Evolutionary conservation across 2,113 vertebrate species (phyloP).

Genomic region (Telmatochromis bifrenatus): DNA sequence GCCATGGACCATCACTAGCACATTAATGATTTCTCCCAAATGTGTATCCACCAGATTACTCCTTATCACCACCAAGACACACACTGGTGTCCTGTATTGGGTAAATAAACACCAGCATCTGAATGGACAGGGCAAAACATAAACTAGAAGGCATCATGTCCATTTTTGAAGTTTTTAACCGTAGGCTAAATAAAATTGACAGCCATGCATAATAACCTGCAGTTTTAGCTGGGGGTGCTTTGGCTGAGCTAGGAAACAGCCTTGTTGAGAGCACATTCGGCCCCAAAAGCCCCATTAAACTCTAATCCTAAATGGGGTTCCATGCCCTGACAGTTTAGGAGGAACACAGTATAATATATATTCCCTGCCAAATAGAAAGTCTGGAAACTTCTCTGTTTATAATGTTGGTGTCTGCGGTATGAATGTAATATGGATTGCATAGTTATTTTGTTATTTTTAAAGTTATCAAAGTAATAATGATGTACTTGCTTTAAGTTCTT

Average conservation of each 20-base stretch:
- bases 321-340: slow-evolving; percentile 49
- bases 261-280: slow-evolving; percentile 59
- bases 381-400: not conserved
- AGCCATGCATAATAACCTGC: slow-evolving; percentile 71
- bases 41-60: slow-evolving; percentile 61
- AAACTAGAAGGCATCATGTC: slow-evolving; percentile 61
- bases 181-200: slow-evolving; percentile 68
- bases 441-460: not conserved
- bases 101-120: slow-evolving; percentile 65
- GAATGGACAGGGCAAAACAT: slow-evolving; percentile 41
- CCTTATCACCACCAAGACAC: slow-evolving; percentile 69
- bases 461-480: not conserved
- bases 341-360: slow-evolving; percentile 22
- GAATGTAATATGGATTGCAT: not conserved
- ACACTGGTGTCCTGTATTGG: slow-evolving; percentile 48
- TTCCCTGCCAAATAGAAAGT: slow-evolving; percentile 20
- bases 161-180: slow-evolving; percentile 63
- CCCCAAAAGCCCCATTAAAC: slow-evolving; percentile 61
- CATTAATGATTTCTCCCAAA: slow-evolving; percentile 68
- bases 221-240: slow-evolving; percentile 51
- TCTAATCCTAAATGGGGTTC: slow-evolving; percentile 64
- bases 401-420: not conserved
- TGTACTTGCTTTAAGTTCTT: not conserved
- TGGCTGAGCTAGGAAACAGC: slow-evolving; percentile 45
- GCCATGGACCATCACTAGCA: slow-evolving; percentile 56